Evolutionary conservation across 2,797 vertebrate genomes (phyloP).

Genomic region (Lepilemur ruficaudatus): DNA sequence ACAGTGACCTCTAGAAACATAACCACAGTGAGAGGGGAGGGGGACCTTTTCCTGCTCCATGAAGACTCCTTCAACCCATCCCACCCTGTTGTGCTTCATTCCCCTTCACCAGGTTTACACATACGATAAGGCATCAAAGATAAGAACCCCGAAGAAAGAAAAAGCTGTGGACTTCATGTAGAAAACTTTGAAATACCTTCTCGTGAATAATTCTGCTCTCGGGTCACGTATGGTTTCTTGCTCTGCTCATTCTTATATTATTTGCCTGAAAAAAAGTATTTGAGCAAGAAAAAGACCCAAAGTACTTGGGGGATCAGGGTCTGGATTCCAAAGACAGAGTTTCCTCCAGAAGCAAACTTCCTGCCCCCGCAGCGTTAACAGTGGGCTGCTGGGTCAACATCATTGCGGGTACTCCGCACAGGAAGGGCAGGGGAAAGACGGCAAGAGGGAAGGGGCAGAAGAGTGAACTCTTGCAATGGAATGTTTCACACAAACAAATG

Average conservation of each 20-base stretch:
- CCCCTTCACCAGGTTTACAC: slow-evolving; percentile 53
- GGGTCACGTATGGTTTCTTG: not conserved
- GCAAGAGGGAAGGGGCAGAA: fast-evolving
- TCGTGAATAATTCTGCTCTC: slow-evolving; percentile 58
- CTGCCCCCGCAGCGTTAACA: not conserved
- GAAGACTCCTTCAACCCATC: slow-evolving; percentile 66
- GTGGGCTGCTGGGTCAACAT: fast-evolving
- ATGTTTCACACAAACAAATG: not conserved
- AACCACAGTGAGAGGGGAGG: slow-evolving; percentile 57
- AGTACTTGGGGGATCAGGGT: not conserved
- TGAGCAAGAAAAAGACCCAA: slow-evolving; percentile 45
- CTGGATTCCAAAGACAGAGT: not conserved
- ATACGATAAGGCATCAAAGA: slow-evolving; percentile 39
- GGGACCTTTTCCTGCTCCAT: slow-evolving; percentile 58
- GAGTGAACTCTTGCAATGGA: not conserved
- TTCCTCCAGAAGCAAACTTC: not conserved
- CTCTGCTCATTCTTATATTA: slow-evolving; percentile 18
- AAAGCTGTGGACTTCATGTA: not conserved
- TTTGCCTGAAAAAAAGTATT: not conserved
- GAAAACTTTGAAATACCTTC: slow-evolving; percentile 51
- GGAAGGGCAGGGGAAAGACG: not conserved
- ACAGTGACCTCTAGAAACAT: slow-evolving; percentile 56
- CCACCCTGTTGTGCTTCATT: slow-evolving; percentile 32
- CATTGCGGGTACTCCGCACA: fast-evolving
- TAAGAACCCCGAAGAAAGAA: slow-evolving; percentile 40